A percentile compares a stretch with the other conserved stretches of the same genome.
Conservation (phyloP, 92 coral and sea anemone species). For the Virgularia gustaviana region DNA sequence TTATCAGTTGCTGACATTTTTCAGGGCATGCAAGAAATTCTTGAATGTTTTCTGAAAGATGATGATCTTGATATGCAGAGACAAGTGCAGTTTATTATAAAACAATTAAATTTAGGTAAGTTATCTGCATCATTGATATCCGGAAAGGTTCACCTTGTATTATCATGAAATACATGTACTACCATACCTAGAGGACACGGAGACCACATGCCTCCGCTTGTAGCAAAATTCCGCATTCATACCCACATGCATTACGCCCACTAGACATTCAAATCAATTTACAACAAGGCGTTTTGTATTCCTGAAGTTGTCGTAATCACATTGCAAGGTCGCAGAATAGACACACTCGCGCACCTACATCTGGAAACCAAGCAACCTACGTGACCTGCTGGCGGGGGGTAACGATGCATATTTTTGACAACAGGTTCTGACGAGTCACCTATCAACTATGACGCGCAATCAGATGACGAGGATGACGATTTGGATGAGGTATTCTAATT, state of each 20-base stretch:
- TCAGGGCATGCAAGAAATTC: slow-evolving; percentile 96
- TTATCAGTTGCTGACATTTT: too few species aligned
- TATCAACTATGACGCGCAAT: slow-evolving; percentile 76
- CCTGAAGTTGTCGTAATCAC: too few species aligned
- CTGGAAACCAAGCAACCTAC: too few species aligned
- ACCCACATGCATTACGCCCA: too few species aligned
- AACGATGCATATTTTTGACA: background rate
- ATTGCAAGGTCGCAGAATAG: too few species aligned
- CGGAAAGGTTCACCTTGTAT: background rate
- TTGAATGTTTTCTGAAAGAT: slow-evolving; percentile 89
- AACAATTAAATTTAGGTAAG: slow-evolving; percentile 79
- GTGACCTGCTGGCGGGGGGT: too few species aligned
- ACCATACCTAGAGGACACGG: background rate
- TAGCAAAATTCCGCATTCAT: too few species aligned
- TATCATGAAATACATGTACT: background rate
- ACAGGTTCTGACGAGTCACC: slow-evolving; percentile 68
- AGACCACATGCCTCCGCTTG: background rate
- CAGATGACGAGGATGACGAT: slow-evolving; percentile 98
- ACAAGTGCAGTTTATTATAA: slow-evolving; percentile 94
- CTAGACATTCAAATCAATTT: too few species aligned
- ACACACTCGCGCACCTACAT: too few species aligned
- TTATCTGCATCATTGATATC: background rate
- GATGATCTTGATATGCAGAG: slow-evolving; percentile 95
- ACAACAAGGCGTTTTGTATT: too few species aligned
- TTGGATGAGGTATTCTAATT: slow-evolving; percentile 64